These are phyloP conservation scores for Ptiloglossa arizonensis DNA, from an alignment of 1,140 invertebrate genomes.

Conservation along the genomic window DNA sequence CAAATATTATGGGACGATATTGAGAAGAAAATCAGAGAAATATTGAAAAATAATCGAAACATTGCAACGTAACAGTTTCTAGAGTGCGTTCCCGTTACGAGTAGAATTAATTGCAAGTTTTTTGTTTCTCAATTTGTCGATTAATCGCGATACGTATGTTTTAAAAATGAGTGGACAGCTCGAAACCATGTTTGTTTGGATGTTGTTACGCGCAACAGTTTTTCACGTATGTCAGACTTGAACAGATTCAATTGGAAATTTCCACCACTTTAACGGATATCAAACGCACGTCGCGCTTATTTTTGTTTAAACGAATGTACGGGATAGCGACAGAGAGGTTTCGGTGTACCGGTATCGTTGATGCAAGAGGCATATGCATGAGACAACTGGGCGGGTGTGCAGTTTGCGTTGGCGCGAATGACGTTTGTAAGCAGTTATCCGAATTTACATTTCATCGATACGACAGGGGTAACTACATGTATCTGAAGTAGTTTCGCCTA, in stretches of 20 bases:
- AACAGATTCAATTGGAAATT: background rate
- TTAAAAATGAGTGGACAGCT: too few relatives aligned
- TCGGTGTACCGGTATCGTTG: background rate
- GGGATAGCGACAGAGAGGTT: conserved; percentile 1
- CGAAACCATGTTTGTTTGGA: too few relatives aligned
- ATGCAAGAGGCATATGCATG: conserved; percentile 39
- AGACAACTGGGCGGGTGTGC: conserved; percentile 1
- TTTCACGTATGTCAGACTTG: background rate
- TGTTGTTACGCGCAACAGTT: background rate
- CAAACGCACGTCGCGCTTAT: background rate
- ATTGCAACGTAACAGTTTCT: too few relatives aligned
- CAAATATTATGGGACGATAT: too few relatives aligned
- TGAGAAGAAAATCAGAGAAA: too few relatives aligned
- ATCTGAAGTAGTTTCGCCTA: conserved; percentile 19
- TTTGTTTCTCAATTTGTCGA: too few relatives aligned
- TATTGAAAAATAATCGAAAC: too few relatives aligned
- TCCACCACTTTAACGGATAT: background rate
- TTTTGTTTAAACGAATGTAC: background rate
- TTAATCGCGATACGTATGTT: too few relatives aligned
- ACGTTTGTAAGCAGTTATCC: conserved; percentile 56
- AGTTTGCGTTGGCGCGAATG: conserved; percentile 20
- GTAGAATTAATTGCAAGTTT: too few relatives aligned
- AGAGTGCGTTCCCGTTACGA: too few relatives aligned
- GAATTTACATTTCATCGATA: conserved; percentile 65
- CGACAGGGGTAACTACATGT: conserved; percentile 52